Base-by-base conservation (phyloP, 1,140 invertebrate genomes). In the Bombyx mori region DNA sequence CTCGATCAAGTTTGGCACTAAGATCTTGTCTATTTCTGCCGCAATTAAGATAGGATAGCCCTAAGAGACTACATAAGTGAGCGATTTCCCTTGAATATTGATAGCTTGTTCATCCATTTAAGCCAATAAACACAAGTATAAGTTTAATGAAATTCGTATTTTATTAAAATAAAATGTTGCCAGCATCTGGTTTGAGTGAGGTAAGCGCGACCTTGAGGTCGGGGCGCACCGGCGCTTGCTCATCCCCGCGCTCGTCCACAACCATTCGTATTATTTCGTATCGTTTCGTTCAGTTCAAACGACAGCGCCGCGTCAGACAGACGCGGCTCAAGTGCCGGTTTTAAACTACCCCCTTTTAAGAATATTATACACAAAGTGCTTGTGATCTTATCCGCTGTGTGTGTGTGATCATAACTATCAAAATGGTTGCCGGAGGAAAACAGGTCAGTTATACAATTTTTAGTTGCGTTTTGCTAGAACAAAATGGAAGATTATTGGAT, bases 391-490 rank as follows among this genome's bases (percentile, higher is more conserved):
- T 45, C 50, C 65, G 12, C 70, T 64, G 68, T 75, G 77, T 69
- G 65, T 73, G 79, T 80, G 73, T 70, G 72, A 68, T 71, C 64
- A 57, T 54, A 70, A 67, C 44, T 52, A 62, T 51, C 78, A 82
- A 66, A 58, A 86, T 86, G 83, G 83, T 86, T 56, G 83, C 81
- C 69, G 83, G 83, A 67, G 83, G 83, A 53, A 86, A 86, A 78
- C 83, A 86, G 83, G 83, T 86, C 77, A 60, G 66, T 68, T 63
- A 67, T 53, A 58, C 59, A 69, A 66, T 49, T 35, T 7, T 12
- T 18, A 18, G 12, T 18, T 18, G 12, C 12, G 12, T 18, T 18
- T 35, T 35, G 26, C 26, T 35, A 35, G 26, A 35, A 35, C 26
- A 35, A 35, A 35, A 35, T 35, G 26, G 26, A 2, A 35, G 26